Base-by-base conservation (phyloP, 2,888 invertebrate species). In the Gortyna flavago region DNA sequence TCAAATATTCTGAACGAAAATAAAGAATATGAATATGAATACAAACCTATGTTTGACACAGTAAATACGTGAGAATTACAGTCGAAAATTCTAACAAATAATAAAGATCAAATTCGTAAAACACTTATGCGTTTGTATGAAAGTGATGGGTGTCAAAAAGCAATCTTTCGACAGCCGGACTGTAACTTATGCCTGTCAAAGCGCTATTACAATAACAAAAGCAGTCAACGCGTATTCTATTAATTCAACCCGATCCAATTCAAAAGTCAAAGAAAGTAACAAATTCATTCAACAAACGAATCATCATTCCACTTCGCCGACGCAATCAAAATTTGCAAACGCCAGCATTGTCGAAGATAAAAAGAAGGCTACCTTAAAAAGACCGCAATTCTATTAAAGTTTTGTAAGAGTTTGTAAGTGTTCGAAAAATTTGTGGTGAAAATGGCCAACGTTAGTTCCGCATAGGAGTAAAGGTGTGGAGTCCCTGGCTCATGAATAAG, bases 401-500 rank as follows among this genome's bases (percentile, higher is more conserved):
- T 91, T 89, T 84, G 81, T 81, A 90, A 90, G 89, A 88, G 86
- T 91, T 89, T 87, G 88, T 89, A 87, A 90, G 89, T 91, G 91
- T 92, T 92, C 85, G 90, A 92, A 93, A 92, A 92, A 91, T 90
- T 91, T 90, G 90, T 89, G 90, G 91, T 88, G 89, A 90, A 93
- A 94, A 94, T 92, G 91, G 92, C 93, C 91, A 88, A 85, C 90
- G 90, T 90, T 90, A 89, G 92, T 93, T 94, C 93, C 93, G 92
- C 91, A 91, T 90, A 80, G 90, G 84, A 90, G 88, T 86, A 90
- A 91, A 93, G 94, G 93, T 93, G 92, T 89, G 90, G 89, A 85
- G 88, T 86, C 90, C 77, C 89, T 87, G 71, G 73, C 89, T 94
- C 93, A 95, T 95, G 95, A 95, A 95, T 95, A 94, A 95, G 90